Base-by-base conservation (phyloP, 92 coral and sea anemone species). In the Pocillopora grandis region DNA sequence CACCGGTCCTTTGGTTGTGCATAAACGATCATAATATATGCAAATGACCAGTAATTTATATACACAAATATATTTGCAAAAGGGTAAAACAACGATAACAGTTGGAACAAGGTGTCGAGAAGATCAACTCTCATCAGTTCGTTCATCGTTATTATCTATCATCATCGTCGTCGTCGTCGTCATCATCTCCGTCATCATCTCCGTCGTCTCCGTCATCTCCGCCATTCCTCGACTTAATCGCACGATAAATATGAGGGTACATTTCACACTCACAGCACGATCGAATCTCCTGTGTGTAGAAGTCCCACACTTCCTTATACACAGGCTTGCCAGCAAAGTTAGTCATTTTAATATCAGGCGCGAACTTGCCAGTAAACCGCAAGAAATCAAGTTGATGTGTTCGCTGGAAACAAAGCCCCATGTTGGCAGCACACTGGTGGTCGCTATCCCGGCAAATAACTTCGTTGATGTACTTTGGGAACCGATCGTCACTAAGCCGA, bases 221-320 rank as follows among this genome's bases (percentile, higher is more conserved):
- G 13, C 48, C 71, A 62, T 5, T 60, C 37, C 58, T 65, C 37
- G 82, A 78, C 12, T 61, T 60, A 36, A 78, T 78, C 48, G 15
- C 35, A 35, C 15, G 62, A 48, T 78, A 78, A 78, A 78, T 21
- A 49, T 12, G 1, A 2, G 82, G 82, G 12, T 78, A 80, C 85
- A 80, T 71, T 42, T 80, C 57, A 27, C 93, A 90, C 52, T 87
- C 88, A 72, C 93, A 90, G 19, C 93, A 90, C 60, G 90, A 86
- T 58, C 93, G 68, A 19, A 90, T 78, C 37, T 72, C 60, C 74
- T 90, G 93, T 6, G 90, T 82, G 71, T 90, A 87, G 17, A 72
- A 52, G 15, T 64, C 82, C 93, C 93, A 90, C 2, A 90, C 75
- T 57, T 90, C 90, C 19, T 42, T 85, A 27, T 76, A 90, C 20